Evolutionary conservation across 2,888 invertebrate genomes (phyloP), one percentile per base, ranked within the genome.

Genomic region (Fragum fragum): DNA sequence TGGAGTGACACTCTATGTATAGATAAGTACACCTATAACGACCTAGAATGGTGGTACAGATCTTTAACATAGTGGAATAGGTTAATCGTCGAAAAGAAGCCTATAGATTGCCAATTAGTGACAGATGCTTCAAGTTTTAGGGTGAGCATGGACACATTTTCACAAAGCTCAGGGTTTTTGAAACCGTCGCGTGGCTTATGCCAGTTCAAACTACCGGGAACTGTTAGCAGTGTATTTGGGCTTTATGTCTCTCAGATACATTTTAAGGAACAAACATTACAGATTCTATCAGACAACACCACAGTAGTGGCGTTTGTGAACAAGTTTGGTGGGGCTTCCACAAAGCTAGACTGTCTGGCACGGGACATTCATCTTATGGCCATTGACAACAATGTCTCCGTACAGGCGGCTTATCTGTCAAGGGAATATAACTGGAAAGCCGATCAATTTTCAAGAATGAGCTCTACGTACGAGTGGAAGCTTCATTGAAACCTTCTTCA

Each of bases 151-250:
- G 52, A 59, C 42, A n/a, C 21, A 23, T 9, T 21, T 36, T n/a
- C 32, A 68, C 16, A 16, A 61, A 16, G 69, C 69, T 1, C 61
- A 57, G n/a, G 73, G 79, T 1, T 59, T 73, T 26, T 79, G 79
- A 73, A 61, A 69, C 61, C 18, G 11, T 18, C 42, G 29, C 23
- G 59, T 73, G 32, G 21, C 68, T 14, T 59, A 73, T 36, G n/a
- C 16, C 28, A 53, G 55, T 47, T 73, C 73, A 69, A 78, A 78
- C 29, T 71, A 21, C 71, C 72, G 77, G 18, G 78, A 78, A 52
- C 18, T 72, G 71, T 72, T 32, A 18, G 76, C 72, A 1, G 53
- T 77, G 26, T 72, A 57, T 32, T 32, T 76, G 61, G 76, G 63
- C 18, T 16, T 70, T 7, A 28, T 59, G n/a, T 57, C 76, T 23